These are phyloP conservation scores for Drosophila hydei DNA, from an alignment of 1,140 invertebrate genomes.

Conservation along the genomic window DNA sequence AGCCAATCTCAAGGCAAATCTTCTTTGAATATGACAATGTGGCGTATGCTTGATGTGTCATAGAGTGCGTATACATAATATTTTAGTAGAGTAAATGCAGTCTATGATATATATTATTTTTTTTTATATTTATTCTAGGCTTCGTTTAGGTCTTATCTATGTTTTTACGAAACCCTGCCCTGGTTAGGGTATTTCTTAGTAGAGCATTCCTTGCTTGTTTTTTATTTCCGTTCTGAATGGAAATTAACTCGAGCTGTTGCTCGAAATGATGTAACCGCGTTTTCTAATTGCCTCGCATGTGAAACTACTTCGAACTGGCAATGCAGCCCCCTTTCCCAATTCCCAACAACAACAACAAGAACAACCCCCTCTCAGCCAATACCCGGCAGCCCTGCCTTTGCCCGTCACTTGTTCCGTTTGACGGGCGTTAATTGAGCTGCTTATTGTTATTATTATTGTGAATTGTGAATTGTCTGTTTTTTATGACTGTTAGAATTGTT, in stretches of 20 bases:
- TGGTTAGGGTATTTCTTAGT: background rate
- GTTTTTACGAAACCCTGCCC: too few species aligned
- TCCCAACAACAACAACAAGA: background rate
- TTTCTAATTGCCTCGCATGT: constrained; percentile 63
- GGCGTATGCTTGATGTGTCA: too few species aligned
- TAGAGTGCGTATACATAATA: too few species aligned
- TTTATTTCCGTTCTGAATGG: constrained; percentile 31
- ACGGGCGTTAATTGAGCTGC: constrained; percentile 79
- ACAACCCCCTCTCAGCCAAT: background rate
- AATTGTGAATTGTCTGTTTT: constrained; percentile 22
- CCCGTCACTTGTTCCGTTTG: constrained; percentile 16
- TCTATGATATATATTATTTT: too few species aligned
- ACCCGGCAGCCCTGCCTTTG: background rate
- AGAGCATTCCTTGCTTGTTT: background rate
- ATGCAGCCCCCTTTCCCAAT: background rate
- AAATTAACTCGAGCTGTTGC: constrained; percentile 45
- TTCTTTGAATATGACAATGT: too few species aligned
- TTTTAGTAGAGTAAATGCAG: too few species aligned
- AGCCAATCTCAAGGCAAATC: too few species aligned
- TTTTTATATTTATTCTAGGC: too few species aligned
- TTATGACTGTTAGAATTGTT: background rate
- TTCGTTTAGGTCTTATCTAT: too few species aligned
- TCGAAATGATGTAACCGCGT: constrained; percentile 73
- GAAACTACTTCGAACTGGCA: constrained; percentile 70
- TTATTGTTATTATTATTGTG: constrained; percentile 69